phyloP scores from a whole-genome alignment of 2,113 vertebrate genomes.

The Nycticorax nycticorax region DNA sequence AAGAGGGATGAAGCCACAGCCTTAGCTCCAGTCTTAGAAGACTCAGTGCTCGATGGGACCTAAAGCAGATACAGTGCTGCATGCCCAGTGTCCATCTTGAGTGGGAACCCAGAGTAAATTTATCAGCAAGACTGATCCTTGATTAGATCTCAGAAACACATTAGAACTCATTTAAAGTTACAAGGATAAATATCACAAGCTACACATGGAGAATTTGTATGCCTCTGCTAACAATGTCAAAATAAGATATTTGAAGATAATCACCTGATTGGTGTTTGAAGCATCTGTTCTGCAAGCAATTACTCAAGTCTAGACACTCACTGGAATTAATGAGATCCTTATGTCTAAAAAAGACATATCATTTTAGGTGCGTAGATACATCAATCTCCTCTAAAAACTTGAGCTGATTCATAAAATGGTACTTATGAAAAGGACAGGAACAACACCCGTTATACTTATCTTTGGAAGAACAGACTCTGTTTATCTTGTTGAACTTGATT shows the following conservation, averaged over 20 bases:
- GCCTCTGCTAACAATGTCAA: background rate
- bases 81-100: background rate
- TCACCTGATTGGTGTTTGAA: background rate
- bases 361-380: background rate
- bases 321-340: background rate
- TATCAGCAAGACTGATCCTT: constrained; percentile 28
- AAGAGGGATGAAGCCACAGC: background rate
- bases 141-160: constrained; percentile 1
- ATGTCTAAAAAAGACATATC: background rate
- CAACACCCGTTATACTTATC: background rate
- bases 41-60: background rate
- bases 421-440: background rate
- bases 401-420: background rate
- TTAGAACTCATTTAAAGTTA: background rate
- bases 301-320: background rate
- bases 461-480: background rate
- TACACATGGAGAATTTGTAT: background rate
- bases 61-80: background rate
- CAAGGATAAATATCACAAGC: background rate
- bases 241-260: background rate
- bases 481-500: background rate
- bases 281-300: background rate
- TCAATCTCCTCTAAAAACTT: background rate
- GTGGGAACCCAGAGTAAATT: background rate
- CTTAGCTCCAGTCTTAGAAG: background rate